Percentiles rank a stretch among this genome's conserved stretches.
Evolutionary conservation across 2,888 invertebrate species (phyloP).

Genomic region (Phlogophora meticulosa): DNA sequence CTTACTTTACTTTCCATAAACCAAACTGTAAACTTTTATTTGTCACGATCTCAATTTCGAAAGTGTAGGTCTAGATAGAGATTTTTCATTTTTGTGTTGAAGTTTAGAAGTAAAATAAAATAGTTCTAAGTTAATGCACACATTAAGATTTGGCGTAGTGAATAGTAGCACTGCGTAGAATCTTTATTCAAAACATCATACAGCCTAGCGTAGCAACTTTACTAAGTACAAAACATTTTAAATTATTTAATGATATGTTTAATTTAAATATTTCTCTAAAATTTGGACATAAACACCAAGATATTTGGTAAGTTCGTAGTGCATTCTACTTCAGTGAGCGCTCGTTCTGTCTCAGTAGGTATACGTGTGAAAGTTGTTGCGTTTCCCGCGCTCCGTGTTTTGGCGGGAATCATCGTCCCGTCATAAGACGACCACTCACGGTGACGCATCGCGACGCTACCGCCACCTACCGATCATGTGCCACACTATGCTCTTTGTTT

Average conservation of each 20-base stretch:
- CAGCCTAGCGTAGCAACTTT: not conserved
- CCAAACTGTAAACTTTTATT: slow-evolving; percentile 25
- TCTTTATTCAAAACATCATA: too few species aligned
- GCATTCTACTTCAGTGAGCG: slow-evolving; percentile 13
- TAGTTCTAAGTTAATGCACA: not conserved
- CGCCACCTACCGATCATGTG: slow-evolving; percentile 62
- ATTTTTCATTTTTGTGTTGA: not conserved
- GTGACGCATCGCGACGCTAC: slow-evolving; percentile 68
- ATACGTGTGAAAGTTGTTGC: slow-evolving; percentile 74
- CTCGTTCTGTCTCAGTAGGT: slow-evolving; percentile 21
- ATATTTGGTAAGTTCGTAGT: slow-evolving; percentile 37
- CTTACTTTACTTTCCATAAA: slow-evolving; percentile 39
- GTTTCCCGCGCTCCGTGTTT: slow-evolving; percentile 74
- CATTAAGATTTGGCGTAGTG: not conserved
- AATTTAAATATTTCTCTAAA: not conserved
- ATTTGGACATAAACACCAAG: not conserved
- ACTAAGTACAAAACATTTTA: too few species aligned
- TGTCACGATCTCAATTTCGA: slow-evolving; percentile 29
- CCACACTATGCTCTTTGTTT: slow-evolving; percentile 48
- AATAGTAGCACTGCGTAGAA: not conserved
- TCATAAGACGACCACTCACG: slow-evolving; percentile 67
- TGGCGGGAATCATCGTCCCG: slow-evolving; percentile 70
- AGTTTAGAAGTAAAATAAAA: not conserved
- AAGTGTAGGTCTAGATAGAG: not conserved
- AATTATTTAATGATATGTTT: too few species aligned